These are phyloP conservation scores for Cylindroiulus punctatus DNA, from an alignment of 2,888 invertebrate genomes.

Conservation along the genomic window DNA sequence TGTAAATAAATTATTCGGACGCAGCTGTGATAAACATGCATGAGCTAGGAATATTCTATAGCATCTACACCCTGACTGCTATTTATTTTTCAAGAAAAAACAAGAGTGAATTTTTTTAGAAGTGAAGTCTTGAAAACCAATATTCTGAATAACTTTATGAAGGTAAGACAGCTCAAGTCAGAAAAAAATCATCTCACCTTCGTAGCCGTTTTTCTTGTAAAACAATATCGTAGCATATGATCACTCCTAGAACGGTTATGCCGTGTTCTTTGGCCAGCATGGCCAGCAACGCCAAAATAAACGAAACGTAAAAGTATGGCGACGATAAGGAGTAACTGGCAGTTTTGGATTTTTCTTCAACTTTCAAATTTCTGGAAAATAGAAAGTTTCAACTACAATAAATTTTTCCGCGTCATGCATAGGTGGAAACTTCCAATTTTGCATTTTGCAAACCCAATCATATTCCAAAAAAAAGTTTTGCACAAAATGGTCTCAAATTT, in stretches of 20 bases:
- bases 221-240: conserved; percentile 57
- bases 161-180: not conserved
- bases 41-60: not conserved
- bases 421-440: too few species aligned
- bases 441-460: too few species aligned
- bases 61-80: too few species aligned
- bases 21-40: too few species aligned
- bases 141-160: not conserved
- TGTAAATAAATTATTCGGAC: too few species aligned
- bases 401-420: too few species aligned
- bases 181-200: conserved; percentile 55
- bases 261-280: conserved; percentile 59
- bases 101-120: too few species aligned
- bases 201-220: conserved; percentile 52
- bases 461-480: too few species aligned
- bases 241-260: conserved; percentile 57
- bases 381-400: not conserved
- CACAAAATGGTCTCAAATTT: too few species aligned
- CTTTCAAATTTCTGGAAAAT: conserved; percentile 46
- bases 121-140: too few species aligned
- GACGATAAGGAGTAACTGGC: not conserved
- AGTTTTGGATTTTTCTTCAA: not conserved
- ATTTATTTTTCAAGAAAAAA: too few species aligned
- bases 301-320: conserved; percentile 51
- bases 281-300: conserved; percentile 58